Base-by-base conservation (phyloP, 1,140 invertebrate genomes). In the Drosophila rhopaloa region DNA sequence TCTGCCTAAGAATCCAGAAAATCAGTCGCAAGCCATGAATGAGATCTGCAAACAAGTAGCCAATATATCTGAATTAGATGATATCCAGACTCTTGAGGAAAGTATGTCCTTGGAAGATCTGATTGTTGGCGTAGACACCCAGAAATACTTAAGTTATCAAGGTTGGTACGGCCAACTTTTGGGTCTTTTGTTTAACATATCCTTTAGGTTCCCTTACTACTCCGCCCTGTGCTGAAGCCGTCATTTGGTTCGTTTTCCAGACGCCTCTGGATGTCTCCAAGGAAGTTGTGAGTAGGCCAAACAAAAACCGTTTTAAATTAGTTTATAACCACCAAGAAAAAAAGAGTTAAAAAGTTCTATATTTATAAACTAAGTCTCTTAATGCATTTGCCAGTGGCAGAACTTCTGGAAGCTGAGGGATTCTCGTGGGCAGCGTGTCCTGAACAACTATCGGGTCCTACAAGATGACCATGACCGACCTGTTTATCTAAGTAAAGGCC, bases 211-310 rank as follows among this genome's bases (percentile, higher is more conserved):
- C 97, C 0, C 93, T 99, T 13, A 99, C 98, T 7, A 98, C 97
- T 0, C 97, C 98, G 0, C 97, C 98, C 1, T 98, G 97, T 79
- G 95, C 94, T 43, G 97, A 99, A 93, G 95, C 94, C 54, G 97
- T 98, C 27, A 96, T 95, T 10, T 99, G 98, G 98, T 96, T 98
- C 61, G 94, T 99, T 5, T 97, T 98, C 90, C 94, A 96, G 1
- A 94, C 96, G 9, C 94, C 96, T 13, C 93, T 98, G 2, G 93
- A 95, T 46, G 94, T 98, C 9, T 62, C 79, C 5, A 16, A 54
- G n/a, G 51, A 72, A 47, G 9, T 37, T 50, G 81, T 84, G 47
- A 73, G 81, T 43, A 51, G 13, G 1, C 8, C 24, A 10, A 32
- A 5, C n/a, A 4, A 5, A 3, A 24, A 4, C 24, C 6, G 11